phyloP scores from a whole-genome alignment of 1,140 invertebrate genomes.

The Oryzaephilus surinamensis region DNA sequence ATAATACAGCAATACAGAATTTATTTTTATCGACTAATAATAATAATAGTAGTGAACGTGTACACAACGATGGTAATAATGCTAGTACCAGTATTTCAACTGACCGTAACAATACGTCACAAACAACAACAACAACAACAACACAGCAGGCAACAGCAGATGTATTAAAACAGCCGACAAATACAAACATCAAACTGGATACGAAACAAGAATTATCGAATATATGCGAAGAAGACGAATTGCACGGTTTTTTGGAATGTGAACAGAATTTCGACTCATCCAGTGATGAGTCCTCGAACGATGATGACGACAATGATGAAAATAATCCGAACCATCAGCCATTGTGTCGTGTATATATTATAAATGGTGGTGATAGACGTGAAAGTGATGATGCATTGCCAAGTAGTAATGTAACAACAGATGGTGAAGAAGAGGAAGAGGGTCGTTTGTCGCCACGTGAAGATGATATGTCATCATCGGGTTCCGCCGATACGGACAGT shows the following conservation, averaged over 20 bases:
- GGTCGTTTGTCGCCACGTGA: slow-evolving; percentile 29
- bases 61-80: slow-evolving; percentile 7
- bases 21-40: too few relatives aligned
- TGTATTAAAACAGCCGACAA: slow-evolving; percentile 21
- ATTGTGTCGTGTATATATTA: slow-evolving; percentile 27
- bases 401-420: slow-evolving; percentile 26
- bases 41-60: slow-evolving; percentile 6
- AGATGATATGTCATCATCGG: slow-evolving; percentile 42
- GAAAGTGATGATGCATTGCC: slow-evolving; percentile 30
- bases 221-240: slow-evolving; percentile 7
- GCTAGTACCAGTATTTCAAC: too few relatives aligned
- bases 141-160: too few relatives aligned
- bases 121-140: too few relatives aligned
- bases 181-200: too few relatives aligned
- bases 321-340: slow-evolving; percentile 22
- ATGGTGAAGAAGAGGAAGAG: slow-evolving; percentile 28
- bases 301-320: slow-evolving; percentile 39
- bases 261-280: slow-evolving; percentile 43
- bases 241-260: slow-evolving; percentile 42
- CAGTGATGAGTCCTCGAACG: slow-evolving; percentile 35
- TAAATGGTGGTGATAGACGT: slow-evolving; percentile 22
- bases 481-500: slow-evolving; percentile 50
- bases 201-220: too few relatives aligned
- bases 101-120: too few relatives aligned
- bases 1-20: too few relatives aligned